Evolutionary conservation across 1,140 invertebrate species (phyloP), one percentile per base, ranked within the genome.

Genomic region (Parasteatoda tepidariorum): DNA sequence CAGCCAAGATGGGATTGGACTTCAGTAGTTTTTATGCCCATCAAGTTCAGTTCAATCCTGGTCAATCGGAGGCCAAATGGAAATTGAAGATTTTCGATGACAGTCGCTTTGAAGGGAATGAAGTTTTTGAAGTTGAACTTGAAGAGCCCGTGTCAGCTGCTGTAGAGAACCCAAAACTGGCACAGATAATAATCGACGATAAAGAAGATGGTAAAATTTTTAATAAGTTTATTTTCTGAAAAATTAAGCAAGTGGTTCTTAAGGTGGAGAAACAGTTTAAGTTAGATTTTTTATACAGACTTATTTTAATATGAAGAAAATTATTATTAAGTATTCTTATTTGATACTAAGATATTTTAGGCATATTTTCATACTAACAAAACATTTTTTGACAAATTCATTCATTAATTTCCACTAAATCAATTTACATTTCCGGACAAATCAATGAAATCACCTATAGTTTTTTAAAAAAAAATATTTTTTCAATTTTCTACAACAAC

Each of bases 31-130:
- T 86, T 18, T 90, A 86, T 85, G 87, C 87, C 3, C 85, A 86
- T n/a, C 89, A 90, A 86, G 88, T 90, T 0, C 89, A 90, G 85
- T 90, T 90, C 81, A 89, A 88, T 83, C 89, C 89, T 81, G 89
- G 89, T 57, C 88, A 90, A 75, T 88, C 86, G 28, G 87, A 88
- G 83, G 89, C 89, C 15, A 85, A 82, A 6, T 90, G 90, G 89
- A 86, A 86, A 7, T 84, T 90, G 2, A 86, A 85, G 13, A 75
- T 90, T 9, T 41, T 87, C 18, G 87, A 90, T 84, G 89, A 90
- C 84, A 55, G 73, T 7, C 61, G 84, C 18, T 90, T 82, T 85
- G 89, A 90, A 85, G 84, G 86, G 24, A 55, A 73, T 18, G 89
- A 90, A 75, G 86, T 84, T 1, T 87, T 90, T 31, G 82, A 79